A percentile compares a stretch with the other conserved stretches of the same genome.
Conservation (phyloP, 2,888 invertebrate species). For the Anodontia alba region DNA sequence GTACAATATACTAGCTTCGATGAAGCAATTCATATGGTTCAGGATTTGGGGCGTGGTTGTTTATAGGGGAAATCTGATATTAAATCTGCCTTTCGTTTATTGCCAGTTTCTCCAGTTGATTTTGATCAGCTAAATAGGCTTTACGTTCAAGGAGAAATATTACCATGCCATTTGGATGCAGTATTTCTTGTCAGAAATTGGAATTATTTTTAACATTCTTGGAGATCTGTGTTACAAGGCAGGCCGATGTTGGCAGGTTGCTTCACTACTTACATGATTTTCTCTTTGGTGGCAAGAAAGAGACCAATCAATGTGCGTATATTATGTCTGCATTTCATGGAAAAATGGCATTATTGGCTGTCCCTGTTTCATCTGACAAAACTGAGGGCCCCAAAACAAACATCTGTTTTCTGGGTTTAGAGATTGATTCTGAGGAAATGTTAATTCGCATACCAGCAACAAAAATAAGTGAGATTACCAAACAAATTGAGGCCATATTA, state of each 20-base stretch:
- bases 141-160: no score
- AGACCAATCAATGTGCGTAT: neutral
- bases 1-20: slow-evolving; percentile 5
- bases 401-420: neutral
- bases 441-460: neutral
- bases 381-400: neutral
- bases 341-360: neutral
- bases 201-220: neutral
- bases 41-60: neutral
- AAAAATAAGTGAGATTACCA: neutral
- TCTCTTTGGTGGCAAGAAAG: neutral
- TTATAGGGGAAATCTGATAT: neutral
- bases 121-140: no score
- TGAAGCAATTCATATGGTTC: neutral
- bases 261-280: neutral
- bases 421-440: neutral
- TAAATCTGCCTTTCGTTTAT: no score
- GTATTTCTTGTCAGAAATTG: neutral
- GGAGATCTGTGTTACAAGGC: neutral
- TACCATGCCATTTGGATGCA: neutral
- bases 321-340: neutral
- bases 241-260: neutral
- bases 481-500: neutral
- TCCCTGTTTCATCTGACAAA: neutral
- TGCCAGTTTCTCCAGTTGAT: no score